Conservation (phyloP, 2,888 invertebrate species). For the Pristionchus mayeri region DNA sequence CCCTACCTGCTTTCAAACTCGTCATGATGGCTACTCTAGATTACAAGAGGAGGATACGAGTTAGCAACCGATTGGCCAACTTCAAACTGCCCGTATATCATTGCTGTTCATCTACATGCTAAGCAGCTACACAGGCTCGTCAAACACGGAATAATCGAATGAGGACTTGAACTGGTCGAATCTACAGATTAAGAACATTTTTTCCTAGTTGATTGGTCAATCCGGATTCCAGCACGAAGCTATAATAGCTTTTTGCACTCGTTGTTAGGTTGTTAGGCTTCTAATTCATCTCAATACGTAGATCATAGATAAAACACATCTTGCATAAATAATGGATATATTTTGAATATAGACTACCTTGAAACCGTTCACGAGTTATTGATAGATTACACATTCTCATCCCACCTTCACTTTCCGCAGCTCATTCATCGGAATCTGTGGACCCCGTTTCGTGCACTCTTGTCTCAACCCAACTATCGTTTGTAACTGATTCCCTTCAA, state of each 20-base stretch:
- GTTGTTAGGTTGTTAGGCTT: background rate
- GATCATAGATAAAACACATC: too few relatives aligned
- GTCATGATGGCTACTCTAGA: conserved; percentile 40
- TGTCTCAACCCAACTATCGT: background rate
- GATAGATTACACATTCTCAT: background rate
- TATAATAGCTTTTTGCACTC: background rate
- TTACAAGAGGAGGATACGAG: conserved; percentile 37
- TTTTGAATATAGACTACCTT: too few relatives aligned
- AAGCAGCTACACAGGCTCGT: background rate
- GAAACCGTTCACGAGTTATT: too few relatives aligned
- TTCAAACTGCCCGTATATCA: background rate
- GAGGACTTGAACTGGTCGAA: background rate
- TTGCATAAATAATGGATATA: too few relatives aligned
- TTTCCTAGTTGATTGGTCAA: background rate
- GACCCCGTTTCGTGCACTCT: too few relatives aligned
- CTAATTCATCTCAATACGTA: background rate
- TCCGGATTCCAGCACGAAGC: background rate
- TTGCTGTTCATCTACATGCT: background rate
- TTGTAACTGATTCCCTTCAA: conserved; percentile 16
- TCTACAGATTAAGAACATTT: too few relatives aligned
- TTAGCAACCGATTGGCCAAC: background rate
- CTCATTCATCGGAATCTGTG: background rate
- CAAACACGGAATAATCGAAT: conserved; percentile 20
- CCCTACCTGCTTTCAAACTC: conserved; percentile 1
- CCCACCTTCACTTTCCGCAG: background rate